Percentiles rank a stretch among this genome's conserved stretches.
Evolutionary conservation across 2,888 invertebrate genomes (phyloP).

Genomic region (Miltochrista miniata): DNA sequence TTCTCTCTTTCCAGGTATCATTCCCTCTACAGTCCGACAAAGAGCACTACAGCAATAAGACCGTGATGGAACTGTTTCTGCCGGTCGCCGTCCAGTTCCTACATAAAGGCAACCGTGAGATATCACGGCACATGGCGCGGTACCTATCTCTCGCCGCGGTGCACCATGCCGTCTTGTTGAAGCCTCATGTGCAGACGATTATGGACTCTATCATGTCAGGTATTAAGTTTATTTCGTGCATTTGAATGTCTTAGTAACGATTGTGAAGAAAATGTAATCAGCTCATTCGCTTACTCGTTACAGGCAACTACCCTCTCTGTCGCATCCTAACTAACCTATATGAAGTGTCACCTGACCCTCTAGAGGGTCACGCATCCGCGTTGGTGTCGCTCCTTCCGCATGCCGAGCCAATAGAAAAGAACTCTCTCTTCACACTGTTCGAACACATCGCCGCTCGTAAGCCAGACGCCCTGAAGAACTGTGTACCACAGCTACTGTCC

Average conservation of each 20-base stretch:
- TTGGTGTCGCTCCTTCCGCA: conserved; percentile 91
- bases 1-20: conserved; percentile 59
- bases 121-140: conserved; percentile 94
- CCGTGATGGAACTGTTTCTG: conserved; percentile 91
- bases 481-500: conserved; percentile 91
- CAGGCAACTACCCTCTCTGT: conserved; percentile 94
- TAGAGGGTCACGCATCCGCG: conserved; percentile 93
- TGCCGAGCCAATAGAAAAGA: conserved; percentile 93
- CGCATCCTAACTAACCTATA: conserved; percentile 96
- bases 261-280: not conserved
- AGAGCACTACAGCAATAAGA: conserved; percentile 85
- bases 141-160: conserved; percentile 96
- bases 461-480: conserved; percentile 91
- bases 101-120: conserved; percentile 94
- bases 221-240: conserved; percentile 39
- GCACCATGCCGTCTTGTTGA: conserved; percentile 93
- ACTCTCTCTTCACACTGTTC: conserved; percentile 92
- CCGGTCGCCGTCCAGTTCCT: conserved; percentile 96
- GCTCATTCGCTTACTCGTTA: not conserved
- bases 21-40: conserved; percentile 75
- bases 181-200: conserved; percentile 94
- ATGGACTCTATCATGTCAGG: conserved; percentile 95
- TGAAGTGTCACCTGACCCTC: conserved; percentile 92
- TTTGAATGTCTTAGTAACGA: not conserved
- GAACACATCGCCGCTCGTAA: conserved; percentile 92